Evolutionary conservation across 2,888 invertebrate genomes (phyloP), one percentile per base, ranked within the genome.

Genomic region (Eustalomyia histrio): DNA sequence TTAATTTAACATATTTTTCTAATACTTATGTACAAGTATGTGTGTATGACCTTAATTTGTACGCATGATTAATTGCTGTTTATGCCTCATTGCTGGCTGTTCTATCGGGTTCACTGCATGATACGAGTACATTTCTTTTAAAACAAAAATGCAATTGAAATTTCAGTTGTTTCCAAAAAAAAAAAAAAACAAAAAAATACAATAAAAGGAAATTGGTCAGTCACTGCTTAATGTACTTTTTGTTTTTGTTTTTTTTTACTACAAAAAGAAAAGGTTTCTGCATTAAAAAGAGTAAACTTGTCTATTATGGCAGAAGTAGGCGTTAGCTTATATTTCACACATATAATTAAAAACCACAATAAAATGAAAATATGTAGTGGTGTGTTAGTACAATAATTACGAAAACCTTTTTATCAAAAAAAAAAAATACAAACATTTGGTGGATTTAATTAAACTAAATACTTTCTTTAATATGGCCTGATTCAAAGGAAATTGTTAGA

Each of bases 1-100:
- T 18, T 61, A 55, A 68, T 68, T 55, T 55, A 75, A 57, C 17
- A 24, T 50, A 57, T 14, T 47, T 57, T 47, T 63, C n/a, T 9
- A 10, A 9, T 47, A 8, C 8, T 0, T 16, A 2, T 43, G 43
- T 61, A 16, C 7, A 50, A 17, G 29, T 57, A 17, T 63, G 47
- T 72, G 67, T 57, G 29, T 63, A 47, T 72, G 67, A 81, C 79
- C 79, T 79, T 75, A 82, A 84, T 84, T 83, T 83, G 76, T 67
- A 75, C 33, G 74, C 78, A 83, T 84, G 84, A 84, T 84, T 83
- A 84, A 83, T 84, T 83, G 67, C 64, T 80, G 58, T 79, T 80
- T 57, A 63, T 67, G 63, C 50, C 58, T 53, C 29, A 55, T 17
- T 55, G 24, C 29, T 64, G 43, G 53, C 61, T 29, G 17, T 29